These are phyloP conservation scores for Gobio occitaniae DNA, from an alignment of 2,797 vertebrate species.

Conservation along the genomic window DNA sequence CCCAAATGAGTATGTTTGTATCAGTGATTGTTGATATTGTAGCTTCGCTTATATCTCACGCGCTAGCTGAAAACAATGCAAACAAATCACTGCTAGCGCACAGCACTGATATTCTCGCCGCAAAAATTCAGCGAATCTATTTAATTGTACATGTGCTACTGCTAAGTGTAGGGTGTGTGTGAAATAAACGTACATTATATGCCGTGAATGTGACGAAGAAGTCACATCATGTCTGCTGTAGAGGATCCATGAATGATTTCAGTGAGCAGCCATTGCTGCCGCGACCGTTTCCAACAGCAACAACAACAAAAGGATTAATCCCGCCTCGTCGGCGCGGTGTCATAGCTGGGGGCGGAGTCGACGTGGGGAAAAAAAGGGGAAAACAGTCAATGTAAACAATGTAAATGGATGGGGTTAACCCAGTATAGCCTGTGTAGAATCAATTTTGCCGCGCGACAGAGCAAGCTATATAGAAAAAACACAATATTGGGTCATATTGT, in stretches of 20 bases:
- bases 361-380: too few species aligned
- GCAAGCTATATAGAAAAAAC: too few species aligned
- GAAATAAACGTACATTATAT: background rate
- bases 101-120: too few species aligned
- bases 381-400: too few species aligned
- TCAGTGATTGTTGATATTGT: background rate
- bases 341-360: too few species aligned
- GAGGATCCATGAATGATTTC: background rate
- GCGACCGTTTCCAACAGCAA: slow-evolving; percentile 36
- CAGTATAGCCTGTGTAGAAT: too few species aligned
- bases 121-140: background rate
- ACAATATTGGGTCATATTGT: too few species aligned
- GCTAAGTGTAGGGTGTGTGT: background rate
- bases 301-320: slow-evolving; percentile 38
- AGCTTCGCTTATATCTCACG: background rate
- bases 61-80: slow-evolving; percentile 2
- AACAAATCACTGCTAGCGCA: slow-evolving; percentile 25
- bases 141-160: background rate
- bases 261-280: slow-evolving; percentile 40
- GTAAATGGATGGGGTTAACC: too few species aligned
- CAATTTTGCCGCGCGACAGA: too few species aligned
- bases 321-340: background rate
- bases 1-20: background rate
- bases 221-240: background rate
- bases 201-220: background rate